These are phyloP conservation scores for Lepidocyrtinus sp. DNA, from an alignment of 2,888 invertebrate species.

Conservation along the genomic window DNA sequence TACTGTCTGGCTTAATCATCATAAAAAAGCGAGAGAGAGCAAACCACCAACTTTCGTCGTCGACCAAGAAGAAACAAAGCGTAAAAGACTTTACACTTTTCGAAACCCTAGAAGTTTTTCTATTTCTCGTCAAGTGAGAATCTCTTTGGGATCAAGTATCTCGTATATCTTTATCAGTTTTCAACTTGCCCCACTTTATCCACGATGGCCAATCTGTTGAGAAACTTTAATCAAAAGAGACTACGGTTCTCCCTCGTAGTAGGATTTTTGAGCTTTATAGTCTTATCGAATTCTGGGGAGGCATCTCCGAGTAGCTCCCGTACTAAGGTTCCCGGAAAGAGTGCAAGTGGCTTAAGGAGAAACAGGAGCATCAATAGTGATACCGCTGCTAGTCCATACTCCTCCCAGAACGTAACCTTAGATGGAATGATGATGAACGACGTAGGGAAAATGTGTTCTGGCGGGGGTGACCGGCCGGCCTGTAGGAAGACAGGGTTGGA, in stretches of 20 bases:
- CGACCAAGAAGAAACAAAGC: no score
- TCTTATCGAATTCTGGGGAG: constrained; percentile 35
- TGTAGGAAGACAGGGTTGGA: constrained; percentile 53
- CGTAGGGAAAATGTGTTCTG: constrained; percentile 45
- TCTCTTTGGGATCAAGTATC: not conserved
- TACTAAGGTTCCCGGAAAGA: constrained; percentile 30
- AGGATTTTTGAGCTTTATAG: constrained; percentile 30
- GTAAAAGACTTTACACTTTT: no score
- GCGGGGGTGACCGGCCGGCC: constrained; percentile 41
- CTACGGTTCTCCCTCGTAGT: constrained; percentile 31
- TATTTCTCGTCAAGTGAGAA: constrained; percentile 9
- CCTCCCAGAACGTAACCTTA: constrained; percentile 36
- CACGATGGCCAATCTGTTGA: not conserved
- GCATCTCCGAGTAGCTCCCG: constrained; percentile 45
- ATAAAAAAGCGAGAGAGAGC: constrained; percentile 26
- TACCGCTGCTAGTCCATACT: not conserved
- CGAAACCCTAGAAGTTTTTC: not conserved
- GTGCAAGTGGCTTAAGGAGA: constrained; percentile 33
- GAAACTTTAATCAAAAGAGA: constrained; percentile 1
- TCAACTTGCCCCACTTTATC: constrained; percentile 16
- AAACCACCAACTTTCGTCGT: no score
- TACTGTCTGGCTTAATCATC: constrained; percentile 31
- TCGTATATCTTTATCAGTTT: no score
- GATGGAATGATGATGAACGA: constrained; percentile 22
- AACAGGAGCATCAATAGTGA: constrained; percentile 40